Evolutionary conservation across 2,888 invertebrate species (phyloP), one percentile per base, ranked within the genome.

Genomic region (Lasiommata megera): DNA sequence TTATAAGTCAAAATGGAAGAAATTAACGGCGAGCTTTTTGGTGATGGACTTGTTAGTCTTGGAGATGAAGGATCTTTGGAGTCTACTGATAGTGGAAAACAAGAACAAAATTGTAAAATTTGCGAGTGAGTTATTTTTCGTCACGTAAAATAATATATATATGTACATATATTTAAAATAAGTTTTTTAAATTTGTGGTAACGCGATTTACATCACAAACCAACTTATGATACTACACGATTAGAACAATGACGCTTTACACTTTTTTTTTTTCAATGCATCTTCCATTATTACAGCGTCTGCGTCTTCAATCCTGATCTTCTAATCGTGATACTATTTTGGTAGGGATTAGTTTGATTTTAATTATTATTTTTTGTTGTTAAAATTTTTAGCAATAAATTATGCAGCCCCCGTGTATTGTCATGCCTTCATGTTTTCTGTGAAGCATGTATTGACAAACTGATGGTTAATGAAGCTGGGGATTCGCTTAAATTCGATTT

Each of bases 351-450:
- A n/a, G n/a, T n/a, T 23, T 50, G 6, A 9, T 37, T 6, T 7
- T 5, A 18, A 11, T 6, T 48, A 8, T 23, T 28, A 28, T 12
- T 43, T 1, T 14, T 14, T 46, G 29, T 52, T 29, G 3, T 55
- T 17, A 46, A 41, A 41, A 54, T 60, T 87, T 92, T 67, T 75
- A 94, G 94, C 77, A 93, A 94, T 79, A 94, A 95, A 72, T 92
- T 96, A 75, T 94, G 93, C 81, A 93, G 94, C 79, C 98, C 98
- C 60, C 94, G 97, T 68, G 94, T 98, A 65, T 93, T 99, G 76
- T 94, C 96, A 72, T 99, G 98, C 88, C 94, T 99, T 80, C 98
- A 99, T 92, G 97, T 97, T 52, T 98, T 97, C 91, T 99, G 98
- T 90, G 96, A 97, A 89, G 93, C 94, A 67, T 99, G 98, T 87